phyloP scores from a whole-genome alignment of 2,797 vertebrate species.

The Rhinophrynus dorsalis region DNA sequence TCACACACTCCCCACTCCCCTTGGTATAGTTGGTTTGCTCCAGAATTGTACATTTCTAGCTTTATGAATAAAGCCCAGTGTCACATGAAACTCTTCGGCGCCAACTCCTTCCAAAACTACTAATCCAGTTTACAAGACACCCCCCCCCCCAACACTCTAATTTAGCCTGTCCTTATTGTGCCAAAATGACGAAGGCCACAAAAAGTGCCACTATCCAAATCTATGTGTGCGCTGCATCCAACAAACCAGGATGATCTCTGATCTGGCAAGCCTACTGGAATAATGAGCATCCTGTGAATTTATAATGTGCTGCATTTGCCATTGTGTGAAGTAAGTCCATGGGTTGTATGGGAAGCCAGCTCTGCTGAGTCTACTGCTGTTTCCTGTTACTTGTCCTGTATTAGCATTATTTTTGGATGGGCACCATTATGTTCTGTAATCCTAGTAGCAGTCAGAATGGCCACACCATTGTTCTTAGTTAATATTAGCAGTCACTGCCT shows the following conservation, averaged over 20 bases:
- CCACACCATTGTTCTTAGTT: conserved; percentile 85
- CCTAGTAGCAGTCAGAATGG: conserved; percentile 86
- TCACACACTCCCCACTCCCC: no score
- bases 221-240: conserved; percentile 55
- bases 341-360: conserved; percentile 76
- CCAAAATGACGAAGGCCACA: conserved; percentile 57
- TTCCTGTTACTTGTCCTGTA: conserved; percentile 90
- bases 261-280: conserved; percentile 62
- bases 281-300: conserved; percentile 70
- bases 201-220: conserved; percentile 62
- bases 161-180: no score
- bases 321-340: conserved; percentile 73
- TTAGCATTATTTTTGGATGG: conserved; percentile 89
- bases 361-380: conserved; percentile 90
- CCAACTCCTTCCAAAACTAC: no score
- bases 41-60: no score
- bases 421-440: conserved; percentile 92
- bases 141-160: no score
- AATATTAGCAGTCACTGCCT: conserved; percentile 78
- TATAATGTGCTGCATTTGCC: conserved; percentile 74
- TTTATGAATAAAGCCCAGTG: no score
- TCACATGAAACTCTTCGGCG: no score
- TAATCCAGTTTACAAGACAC: no score
- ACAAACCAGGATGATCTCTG: conserved; percentile 59
- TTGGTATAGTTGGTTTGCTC: no score